A percentile compares a stretch with the other conserved stretches of the same genome.
Evolutionary conservation across 2,797 vertebrate species (phyloP).

Genomic region (Diceros bicornis): DNA sequence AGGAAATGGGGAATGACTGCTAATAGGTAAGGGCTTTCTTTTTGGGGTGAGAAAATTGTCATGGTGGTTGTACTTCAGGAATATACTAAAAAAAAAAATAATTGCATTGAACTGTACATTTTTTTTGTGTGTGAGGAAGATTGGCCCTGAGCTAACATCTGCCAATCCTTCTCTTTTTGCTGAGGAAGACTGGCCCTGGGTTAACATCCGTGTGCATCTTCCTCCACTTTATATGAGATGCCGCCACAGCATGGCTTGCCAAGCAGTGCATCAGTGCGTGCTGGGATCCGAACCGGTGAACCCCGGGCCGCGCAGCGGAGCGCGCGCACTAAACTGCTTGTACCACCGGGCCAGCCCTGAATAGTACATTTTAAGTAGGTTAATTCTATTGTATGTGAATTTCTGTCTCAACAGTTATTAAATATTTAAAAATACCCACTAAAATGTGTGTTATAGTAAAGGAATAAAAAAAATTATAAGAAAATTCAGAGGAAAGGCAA

Average conservation of each 20-base stretch:
- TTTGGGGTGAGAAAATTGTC: background rate
- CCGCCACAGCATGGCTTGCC: too few relatives aligned
- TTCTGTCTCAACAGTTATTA: background rate
- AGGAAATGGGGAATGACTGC: background rate
- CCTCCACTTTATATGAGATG: too few relatives aligned
- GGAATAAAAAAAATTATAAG: background rate
- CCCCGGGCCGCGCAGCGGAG: too few relatives aligned
- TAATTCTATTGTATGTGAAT: background rate
- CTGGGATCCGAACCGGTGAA: too few relatives aligned
- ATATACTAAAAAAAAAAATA: background rate
- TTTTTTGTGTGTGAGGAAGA: background rate
- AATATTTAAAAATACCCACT: background rate
- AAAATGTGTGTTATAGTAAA: background rate
- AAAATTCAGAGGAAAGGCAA: background rate
- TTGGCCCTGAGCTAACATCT: too few relatives aligned
- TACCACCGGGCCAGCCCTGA: background rate
- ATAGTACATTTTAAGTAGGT: background rate
- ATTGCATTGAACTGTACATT: background rate
- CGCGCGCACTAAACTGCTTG: too few relatives aligned
- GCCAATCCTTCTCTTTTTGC: too few relatives aligned
- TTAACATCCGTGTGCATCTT: too few relatives aligned
- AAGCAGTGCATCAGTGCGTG: too few relatives aligned
- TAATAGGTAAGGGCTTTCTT: background rate
- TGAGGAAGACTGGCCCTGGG: too few relatives aligned
- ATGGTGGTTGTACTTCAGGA: background rate